Evolutionary conservation across 2,797 vertebrate genomes (phyloP), one percentile per base, ranked within the genome.

Genomic region (Cyclura pinguis): DNA sequence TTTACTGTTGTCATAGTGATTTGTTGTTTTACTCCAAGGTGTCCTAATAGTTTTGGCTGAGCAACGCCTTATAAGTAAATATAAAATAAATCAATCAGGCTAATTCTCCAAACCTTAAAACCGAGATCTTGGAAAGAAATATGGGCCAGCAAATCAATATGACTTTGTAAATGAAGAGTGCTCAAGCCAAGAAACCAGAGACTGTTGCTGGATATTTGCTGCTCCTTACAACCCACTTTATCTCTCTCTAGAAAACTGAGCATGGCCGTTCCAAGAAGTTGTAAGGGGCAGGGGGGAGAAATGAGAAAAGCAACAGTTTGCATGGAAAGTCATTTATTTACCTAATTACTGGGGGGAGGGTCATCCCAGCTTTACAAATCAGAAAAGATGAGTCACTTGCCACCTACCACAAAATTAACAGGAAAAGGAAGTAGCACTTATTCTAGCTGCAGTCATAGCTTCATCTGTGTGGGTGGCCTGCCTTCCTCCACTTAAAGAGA

Each of bases 391-490:
- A 81, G 24, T 72, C 78, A 72, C n/a, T 81, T 42, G 18, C 24
- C 67, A 57, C 24, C 74, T 32, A 81, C 47, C 55, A 57, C n/a
- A 52, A 69, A n/a, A 57, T 81, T 72, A 72, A 88, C 87, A 88
- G 87, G 78, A 73, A 88, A 88, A 82, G 78, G 78, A 73, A 88
- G 47, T n/a, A 42, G 64, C 6, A 50, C 14, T 4, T 72, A 72
- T 16, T 16, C 50, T 85, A 13, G 42, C 29, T 52, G 42, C 64
- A 9, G 9, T 27, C 20, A 16, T 69, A 14, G 62, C 64, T 69
- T 69, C 10, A 50, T 47, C 38, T 69, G 20, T 35, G 5, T 35
- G 5, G 76, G 22, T 12, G 59, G 20, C 22, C 10, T 64, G 9
- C 22, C 38, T 84, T 64, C 42, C 16, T 72, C 18, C 16, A 3